Base-by-base conservation (phyloP, 2,797 vertebrate species). In the Gouania willdenowi region DNA sequence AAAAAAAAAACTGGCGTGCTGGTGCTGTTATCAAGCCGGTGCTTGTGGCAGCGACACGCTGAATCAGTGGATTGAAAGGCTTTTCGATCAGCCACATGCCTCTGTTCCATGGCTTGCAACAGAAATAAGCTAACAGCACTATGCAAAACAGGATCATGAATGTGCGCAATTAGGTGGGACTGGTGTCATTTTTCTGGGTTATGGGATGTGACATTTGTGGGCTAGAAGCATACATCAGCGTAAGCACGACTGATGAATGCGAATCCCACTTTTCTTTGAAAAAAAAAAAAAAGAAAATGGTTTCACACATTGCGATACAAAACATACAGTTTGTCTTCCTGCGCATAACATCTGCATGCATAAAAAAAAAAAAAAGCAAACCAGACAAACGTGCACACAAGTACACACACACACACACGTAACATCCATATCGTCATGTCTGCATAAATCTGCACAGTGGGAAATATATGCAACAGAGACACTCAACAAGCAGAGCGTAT, bases 91-190 rank as follows among this genome's bases (percentile, higher is more conserved):
- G 33, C 81, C 83, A 88, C 64, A 86, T 81, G 73, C 51, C 62
- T 81, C 34, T 56, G 66, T 58, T 67, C 45, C 52, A 58, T 39
- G 50, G 53, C 67, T 53, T 42, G 26, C 62, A 61, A 59, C 58
- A 63, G 44, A 77, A 84, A 77, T 57, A 47, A 72, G 64, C 82
- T 84, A 74, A 75, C 85, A 86, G 79, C 32, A 6, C 67, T 89
- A 92, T 92, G 90, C 89, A 94, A 92, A 94, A 79, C 75, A 88
- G 72, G 66, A 62, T 87, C 80, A 91, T 91, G 90, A 93, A 94
- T 92, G 94, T 93, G 91, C 53, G 29, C 90, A 92, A 92, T 95
- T 95, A 92, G 89, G 86, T 85, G 88, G 75, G 90, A 89, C 85
- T 77, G 84, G 84, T 84, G 83, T 93, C 90, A 92, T 94, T 93